phyloP scores from a whole-genome alignment of 2,113 vertebrate genomes.

The Cichladusa arquata region DNA sequence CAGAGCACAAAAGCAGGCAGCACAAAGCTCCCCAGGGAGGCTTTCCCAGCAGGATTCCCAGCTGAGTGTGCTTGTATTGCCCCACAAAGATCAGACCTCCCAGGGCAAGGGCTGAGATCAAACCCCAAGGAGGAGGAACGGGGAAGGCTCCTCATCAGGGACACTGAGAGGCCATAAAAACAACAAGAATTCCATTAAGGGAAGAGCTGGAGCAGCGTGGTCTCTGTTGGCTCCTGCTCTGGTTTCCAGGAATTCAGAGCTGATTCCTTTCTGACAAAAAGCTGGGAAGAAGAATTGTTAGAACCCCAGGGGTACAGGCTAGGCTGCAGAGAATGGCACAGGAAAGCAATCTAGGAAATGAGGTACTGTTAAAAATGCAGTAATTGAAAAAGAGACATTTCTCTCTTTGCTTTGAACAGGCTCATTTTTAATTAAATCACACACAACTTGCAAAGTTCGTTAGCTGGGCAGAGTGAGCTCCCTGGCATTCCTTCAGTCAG shows the following conservation, averaged over 20 bases:
- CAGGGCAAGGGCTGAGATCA: background rate
- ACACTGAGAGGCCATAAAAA: background rate
- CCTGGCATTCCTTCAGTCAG: background rate
- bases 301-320: background rate
- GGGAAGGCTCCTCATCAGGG: background rate
- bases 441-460: background rate
- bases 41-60: background rate
- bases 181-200: background rate
- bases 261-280: background rate
- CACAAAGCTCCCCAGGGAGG: background rate
- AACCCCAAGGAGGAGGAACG: background rate
- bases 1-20: background rate
- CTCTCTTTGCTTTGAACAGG: background rate
- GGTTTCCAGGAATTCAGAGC: background rate
- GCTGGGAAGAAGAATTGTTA: background rate
- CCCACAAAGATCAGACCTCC: background rate
- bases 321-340: background rate
- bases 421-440: background rate
- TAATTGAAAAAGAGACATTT: background rate
- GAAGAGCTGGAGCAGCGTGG: background rate
- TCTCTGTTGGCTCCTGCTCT: background rate
- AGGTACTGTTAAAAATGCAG: background rate
- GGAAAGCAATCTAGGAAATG: background rate
- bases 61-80: background rate
- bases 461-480: background rate